Conservation (phyloP, 2,113 vertebrate genomes). For the Muscicapa adusta region DNA sequence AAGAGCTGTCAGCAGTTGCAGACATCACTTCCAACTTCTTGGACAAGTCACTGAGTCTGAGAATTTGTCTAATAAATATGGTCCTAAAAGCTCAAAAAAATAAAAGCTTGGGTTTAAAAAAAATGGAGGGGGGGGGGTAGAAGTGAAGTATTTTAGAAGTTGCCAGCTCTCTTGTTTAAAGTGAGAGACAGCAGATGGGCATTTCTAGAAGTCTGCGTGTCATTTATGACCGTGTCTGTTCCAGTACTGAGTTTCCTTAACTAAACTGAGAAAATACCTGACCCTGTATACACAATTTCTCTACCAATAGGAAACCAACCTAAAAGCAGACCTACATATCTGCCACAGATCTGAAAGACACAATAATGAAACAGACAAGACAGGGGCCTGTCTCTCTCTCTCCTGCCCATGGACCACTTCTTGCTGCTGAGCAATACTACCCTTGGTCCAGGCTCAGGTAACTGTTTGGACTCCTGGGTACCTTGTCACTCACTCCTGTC, state of each 20-base stretch:
- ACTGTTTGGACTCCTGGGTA: not conserved
- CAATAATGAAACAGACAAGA: not conserved
- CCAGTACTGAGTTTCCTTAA: not conserved
- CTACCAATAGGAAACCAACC: not conserved
- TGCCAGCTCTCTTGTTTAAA: not conserved
- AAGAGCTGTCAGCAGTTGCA: not conserved
- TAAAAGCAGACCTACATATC: not conserved
- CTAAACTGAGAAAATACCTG: not conserved
- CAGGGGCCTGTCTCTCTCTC: not conserved
- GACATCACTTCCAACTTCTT: not conserved
- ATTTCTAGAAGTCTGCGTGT: not conserved
- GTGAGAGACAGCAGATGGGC: not conserved
- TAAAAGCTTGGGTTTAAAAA: not conserved
- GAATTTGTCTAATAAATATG: not conserved
- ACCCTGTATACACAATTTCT: not conserved
- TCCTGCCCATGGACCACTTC: not conserved
- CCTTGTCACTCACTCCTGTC: not conserved
- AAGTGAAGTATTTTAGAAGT: not conserved
- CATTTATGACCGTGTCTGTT: not conserved
- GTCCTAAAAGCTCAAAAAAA: not conserved
- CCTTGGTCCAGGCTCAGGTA: not conserved
- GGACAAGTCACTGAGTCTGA: not conserved
- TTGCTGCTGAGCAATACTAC: not conserved
- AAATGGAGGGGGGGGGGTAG: fast-evolving
- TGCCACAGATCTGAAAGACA: not conserved